phyloP scores from a whole-genome alignment of 2,888 invertebrate species.

The Ditula angustiorana region DNA sequence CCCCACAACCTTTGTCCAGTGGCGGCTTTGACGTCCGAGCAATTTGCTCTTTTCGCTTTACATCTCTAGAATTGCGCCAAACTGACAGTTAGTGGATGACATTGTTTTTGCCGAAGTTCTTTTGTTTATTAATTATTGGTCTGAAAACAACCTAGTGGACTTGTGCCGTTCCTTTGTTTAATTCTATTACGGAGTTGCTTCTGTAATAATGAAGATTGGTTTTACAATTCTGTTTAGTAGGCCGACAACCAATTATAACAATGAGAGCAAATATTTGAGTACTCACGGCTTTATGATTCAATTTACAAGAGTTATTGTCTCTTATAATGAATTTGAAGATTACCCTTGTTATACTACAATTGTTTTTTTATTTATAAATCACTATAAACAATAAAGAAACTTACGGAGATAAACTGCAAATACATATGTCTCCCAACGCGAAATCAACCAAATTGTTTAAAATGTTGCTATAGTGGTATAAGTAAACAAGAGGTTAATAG shows the following conservation, averaged over 20 bases:
- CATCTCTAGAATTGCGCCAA: conserved; percentile 26
- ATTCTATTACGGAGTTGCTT: not conserved
- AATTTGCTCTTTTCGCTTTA: conserved; percentile 56
- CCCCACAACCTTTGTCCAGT: conserved; percentile 52
- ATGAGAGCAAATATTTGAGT: not conserved
- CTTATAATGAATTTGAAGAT: not conserved
- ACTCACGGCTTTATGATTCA: conserved; percentile 9
- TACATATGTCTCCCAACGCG: no score
- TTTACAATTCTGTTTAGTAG: not conserved
- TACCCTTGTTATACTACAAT: not conserved
- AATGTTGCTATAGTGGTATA: not conserved
- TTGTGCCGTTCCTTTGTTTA: conserved; percentile 2
- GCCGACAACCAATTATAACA: conserved; percentile 4
- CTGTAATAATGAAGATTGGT: not conserved
- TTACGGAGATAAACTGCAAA: not conserved
- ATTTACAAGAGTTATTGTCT: not conserved
- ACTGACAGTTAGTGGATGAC: conserved; percentile 35
- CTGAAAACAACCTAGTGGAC: conserved; percentile 15
- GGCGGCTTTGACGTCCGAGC: conserved; percentile 55
- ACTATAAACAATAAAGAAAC: not conserved
- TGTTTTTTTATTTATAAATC: not conserved
- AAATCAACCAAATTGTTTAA: no score
- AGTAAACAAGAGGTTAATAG: no score
- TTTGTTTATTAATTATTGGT: conserved; percentile 13
- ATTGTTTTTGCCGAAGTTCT: conserved; percentile 25